Conservation (phyloP, 2,113 vertebrate species). For the Plotosus lineatus region DNA sequence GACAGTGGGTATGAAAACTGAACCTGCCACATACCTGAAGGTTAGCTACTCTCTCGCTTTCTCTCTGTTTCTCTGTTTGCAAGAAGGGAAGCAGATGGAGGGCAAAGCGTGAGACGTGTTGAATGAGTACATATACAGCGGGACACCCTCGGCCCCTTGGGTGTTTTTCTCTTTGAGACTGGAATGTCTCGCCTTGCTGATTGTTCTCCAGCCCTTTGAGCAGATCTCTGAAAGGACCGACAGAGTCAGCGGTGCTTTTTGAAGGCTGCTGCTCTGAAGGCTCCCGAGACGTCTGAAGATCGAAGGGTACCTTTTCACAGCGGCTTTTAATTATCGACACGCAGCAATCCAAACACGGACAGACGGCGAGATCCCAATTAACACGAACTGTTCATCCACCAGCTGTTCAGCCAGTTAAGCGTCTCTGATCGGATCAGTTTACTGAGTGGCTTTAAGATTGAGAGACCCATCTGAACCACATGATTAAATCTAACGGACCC, state of each 20-base stretch:
- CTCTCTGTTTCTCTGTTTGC: constrained; percentile 41
- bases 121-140: constrained; percentile 54
- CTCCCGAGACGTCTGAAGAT: constrained; percentile 6
- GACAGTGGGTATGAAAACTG: constrained; percentile 61
- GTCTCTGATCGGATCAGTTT: background rate
- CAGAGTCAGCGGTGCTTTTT: constrained; percentile 55
- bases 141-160: constrained; percentile 54
- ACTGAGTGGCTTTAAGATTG: background rate
- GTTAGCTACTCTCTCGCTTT: constrained; percentile 5
- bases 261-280: constrained; percentile 36
- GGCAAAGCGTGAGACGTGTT: constrained; percentile 60
- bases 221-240: constrained; percentile 43
- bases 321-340: constrained; percentile 34
- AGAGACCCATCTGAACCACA: background rate
- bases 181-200: constrained; percentile 53
- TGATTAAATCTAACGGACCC: background rate
- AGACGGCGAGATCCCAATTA: background rate
- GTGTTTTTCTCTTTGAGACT: constrained; percentile 47
- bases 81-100: constrained; percentile 60
- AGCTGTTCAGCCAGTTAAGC: background rate
- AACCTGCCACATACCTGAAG: constrained; percentile 52
- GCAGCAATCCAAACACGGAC: background rate
- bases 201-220: constrained; percentile 52
- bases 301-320: constrained; percentile 33
- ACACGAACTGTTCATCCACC: background rate